These are phyloP conservation scores for Biston stratarius DNA, from an alignment of 2,888 invertebrate genomes.

Conservation along the genomic window DNA sequence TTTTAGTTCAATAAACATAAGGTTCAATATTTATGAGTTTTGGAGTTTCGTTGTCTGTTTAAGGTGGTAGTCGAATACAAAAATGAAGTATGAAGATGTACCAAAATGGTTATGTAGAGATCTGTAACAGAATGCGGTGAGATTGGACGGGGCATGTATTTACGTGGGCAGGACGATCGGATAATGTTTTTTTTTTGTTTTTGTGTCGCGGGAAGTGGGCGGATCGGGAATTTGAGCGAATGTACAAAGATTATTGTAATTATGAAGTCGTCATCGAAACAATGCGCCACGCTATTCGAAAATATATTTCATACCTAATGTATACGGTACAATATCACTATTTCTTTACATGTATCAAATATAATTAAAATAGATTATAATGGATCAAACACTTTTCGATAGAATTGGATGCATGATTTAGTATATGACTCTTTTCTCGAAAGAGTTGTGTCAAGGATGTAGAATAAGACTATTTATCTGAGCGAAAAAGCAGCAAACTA, in stretches of 20 bases:
- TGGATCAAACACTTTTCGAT: no score
- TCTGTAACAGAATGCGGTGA: conserved; percentile 69
- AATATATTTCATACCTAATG: no score
- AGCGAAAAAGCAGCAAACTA: no score
- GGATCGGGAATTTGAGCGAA: neutral
- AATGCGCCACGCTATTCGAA: no score
- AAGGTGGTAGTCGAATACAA: conserved; percentile 42
- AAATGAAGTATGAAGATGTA: conserved; percentile 65
- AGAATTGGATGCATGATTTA: no score
- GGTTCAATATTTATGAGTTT: conserved; percentile 40
- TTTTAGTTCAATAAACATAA: conserved; percentile 31
- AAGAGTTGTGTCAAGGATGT: no score
- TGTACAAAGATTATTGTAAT: neutral
- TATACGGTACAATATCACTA: no score
- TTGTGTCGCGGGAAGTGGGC: conserved; percentile 46
- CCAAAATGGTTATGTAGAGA: conserved; percentile 60
- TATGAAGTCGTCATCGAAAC: no score
- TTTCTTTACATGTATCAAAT: no score
- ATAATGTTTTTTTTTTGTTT: conserved; percentile 66
- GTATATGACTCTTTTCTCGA: no score
- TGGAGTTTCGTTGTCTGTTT: conserved; percentile 24
- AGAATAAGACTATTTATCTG: no score
- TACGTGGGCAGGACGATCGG: conserved; percentile 72
- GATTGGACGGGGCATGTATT: conserved; percentile 73
- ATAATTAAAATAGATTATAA: no score